Percentiles rank a stretch among this genome's conserved stretches.
These are phyloP conservation scores for Chesias legatella DNA, from an alignment of 2,888 invertebrate species.

Conservation along the genomic window DNA sequence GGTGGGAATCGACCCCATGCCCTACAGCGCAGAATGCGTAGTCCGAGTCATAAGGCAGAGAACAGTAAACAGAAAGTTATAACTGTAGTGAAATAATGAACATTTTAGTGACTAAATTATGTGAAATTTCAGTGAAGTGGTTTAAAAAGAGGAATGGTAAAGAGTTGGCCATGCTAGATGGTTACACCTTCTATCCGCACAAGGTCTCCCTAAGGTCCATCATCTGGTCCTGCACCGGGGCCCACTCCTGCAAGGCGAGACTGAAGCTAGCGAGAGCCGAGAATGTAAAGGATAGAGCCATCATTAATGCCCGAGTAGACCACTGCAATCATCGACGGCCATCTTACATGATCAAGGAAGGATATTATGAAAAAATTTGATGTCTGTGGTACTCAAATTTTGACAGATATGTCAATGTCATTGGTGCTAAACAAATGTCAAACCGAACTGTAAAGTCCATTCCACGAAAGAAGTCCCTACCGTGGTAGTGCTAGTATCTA, in stretches of 20 bases:
- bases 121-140: slow-evolving; percentile 28
- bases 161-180: slow-evolving; percentile 21
- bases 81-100: no score
- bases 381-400: no score
- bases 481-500: no score
- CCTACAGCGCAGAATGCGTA: no score
- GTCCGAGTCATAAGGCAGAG: no score
- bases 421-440: no score
- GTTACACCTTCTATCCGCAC: slow-evolving; percentile 28
- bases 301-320: slow-evolving; percentile 16
- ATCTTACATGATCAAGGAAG: slow-evolving; percentile 18
- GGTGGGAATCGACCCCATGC: no score
- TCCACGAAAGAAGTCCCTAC: no score
- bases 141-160: slow-evolving; percentile 35
- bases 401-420: no score
- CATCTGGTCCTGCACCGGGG: slow-evolving; percentile 26
- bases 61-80: no score
- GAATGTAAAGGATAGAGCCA: slow-evolving; percentile 3
- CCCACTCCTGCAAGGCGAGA: slow-evolving; percentile 21
- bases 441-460: no score
- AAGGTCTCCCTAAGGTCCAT: slow-evolving; percentile 13
- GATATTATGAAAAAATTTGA: slow-evolving; percentile 20
- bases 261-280: slow-evolving; percentile 14
- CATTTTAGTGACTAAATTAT: no score
- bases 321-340: slow-evolving; percentile 30